Percentiles rank a stretch among this genome's conserved stretches.
Evolutionary conservation across 1,140 invertebrate genomes (phyloP).

Genomic region (Lysiphlebus fabarum): DNA sequence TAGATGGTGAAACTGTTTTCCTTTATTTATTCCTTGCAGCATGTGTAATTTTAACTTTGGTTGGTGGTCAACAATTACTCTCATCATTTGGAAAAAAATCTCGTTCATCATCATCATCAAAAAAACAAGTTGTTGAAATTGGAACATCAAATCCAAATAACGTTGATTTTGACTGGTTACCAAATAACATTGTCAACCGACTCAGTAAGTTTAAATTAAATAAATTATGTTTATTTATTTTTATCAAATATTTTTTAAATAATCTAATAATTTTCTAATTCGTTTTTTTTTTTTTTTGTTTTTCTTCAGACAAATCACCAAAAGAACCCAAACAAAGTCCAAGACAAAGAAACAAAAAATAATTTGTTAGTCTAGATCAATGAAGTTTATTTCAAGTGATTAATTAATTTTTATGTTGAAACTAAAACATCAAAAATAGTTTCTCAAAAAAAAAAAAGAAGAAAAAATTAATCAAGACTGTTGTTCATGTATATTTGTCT

Average conservation of each 20-base stretch:
- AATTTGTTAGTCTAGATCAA: conserved; percentile 64
- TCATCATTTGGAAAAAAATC: conserved; percentile 70
- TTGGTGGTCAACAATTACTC: conserved; percentile 87
- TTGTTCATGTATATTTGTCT: too few species aligned
- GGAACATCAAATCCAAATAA: conserved; percentile 84
- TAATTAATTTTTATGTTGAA: too few species aligned
- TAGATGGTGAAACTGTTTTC: conserved; percentile 98
- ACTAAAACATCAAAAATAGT: too few species aligned
- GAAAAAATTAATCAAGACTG: too few species aligned
- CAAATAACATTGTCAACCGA: conserved; percentile 80
- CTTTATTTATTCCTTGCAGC: conserved; percentile 92
- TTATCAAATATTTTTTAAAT: conserved; percentile 9
- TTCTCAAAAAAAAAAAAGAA: too few species aligned
- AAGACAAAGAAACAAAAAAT: conserved; percentile 69
- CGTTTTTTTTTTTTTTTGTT: too few species aligned
- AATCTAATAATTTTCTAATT: conserved; percentile 8
- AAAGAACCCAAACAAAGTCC: conserved; percentile 65
- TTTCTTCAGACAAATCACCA: conserved; percentile 62
- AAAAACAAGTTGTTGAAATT: conserved; percentile 67
- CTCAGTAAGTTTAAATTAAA: conserved; percentile 76
- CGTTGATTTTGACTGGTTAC: conserved; percentile 98
- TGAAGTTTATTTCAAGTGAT: conserved; percentile 28
- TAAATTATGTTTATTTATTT: conserved; percentile 18
- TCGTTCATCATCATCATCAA: conserved; percentile 56
- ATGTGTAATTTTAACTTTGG: conserved; percentile 79